Conservation (phyloP, 2,113 vertebrate species). For the Nothoprocta perdicaria region DNA sequence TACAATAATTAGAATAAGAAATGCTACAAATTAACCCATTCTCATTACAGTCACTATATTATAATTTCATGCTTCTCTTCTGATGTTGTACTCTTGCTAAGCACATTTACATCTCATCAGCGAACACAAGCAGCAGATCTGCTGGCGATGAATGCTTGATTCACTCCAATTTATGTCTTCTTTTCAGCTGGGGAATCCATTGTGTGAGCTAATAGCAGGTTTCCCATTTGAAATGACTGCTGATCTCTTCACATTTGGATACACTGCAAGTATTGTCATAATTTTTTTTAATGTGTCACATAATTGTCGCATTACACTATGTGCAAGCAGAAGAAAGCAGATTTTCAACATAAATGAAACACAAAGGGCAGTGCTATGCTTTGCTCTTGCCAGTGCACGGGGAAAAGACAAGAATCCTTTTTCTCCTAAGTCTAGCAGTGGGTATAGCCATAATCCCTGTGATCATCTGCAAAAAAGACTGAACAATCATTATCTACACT, state of each 20-base stretch:
- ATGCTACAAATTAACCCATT: constrained; percentile 66
- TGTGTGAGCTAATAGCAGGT: constrained; percentile 56
- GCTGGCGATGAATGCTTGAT: constrained; percentile 13
- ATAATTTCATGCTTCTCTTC: constrained; percentile 60
- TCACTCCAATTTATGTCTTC: constrained; percentile 57
- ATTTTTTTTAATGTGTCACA: constrained; percentile 22
- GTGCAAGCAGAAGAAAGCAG: constrained; percentile 16
- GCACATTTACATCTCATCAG: constrained; percentile 59
- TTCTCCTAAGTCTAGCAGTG: background rate
- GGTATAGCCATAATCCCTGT: background rate
- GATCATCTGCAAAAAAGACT: background rate
- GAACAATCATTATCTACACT: background rate
- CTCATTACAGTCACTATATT: constrained; percentile 57
- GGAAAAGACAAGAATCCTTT: background rate
- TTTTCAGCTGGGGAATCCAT: constrained; percentile 44
- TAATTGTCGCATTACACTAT: constrained; percentile 8
- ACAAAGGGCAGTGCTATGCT: background rate
- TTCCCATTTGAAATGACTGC: constrained; percentile 54
- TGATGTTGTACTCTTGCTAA: constrained; percentile 52
- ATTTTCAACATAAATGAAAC: constrained; percentile 9
- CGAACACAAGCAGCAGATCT: constrained; percentile 51
- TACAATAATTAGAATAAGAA: constrained; percentile 70
- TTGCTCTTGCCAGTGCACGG: background rate
- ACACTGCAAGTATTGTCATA: constrained; percentile 29
- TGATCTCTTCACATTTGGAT: constrained; percentile 41